Base-by-base conservation (phyloP, 2,888 invertebrate genomes). In the Drosophila emarginata region DNA sequence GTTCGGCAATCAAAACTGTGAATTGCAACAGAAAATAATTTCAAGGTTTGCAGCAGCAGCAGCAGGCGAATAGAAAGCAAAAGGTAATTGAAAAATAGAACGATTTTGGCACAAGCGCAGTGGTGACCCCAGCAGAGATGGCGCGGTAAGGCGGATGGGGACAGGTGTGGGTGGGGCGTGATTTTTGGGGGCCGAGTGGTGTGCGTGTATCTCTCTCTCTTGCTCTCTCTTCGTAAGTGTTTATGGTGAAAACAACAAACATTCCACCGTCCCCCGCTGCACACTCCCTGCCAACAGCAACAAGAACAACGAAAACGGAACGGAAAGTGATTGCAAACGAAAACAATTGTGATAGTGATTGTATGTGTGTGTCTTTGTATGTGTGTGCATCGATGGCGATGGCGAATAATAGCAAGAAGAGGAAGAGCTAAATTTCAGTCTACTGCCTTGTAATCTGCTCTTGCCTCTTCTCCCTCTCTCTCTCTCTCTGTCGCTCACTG, bases 91-190 rank as follows among this genome's bases (percentile, higher is more conserved):
- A 79, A 80, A 87, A 89, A 89, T 83, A 86, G 83, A 83, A 83
- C 84, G 76, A 88, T 84, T 84, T 84, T 88, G 88, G 84, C 84
- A 84, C 84, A 84, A 84, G 88, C 84, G 88, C 88, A 88, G 65
- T 80, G 80, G 67, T 57, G 72, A 28, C 67, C 52, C 36, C 64
- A 45, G 45, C 45, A 66, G 59, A 18, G 36, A 18, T 54, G 36
- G 36, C 45, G 21, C 21, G 45, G 45, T 45, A 45, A 45, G 45
- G 21, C 45, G 45, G 54, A 32, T 54, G 53, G 53, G 28, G 53
- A 53, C 61, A 53, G 69, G 76, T 77, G 87, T 86, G 81, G 87
- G 88, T 83, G 84, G 87, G 84, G 88, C 79, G 74, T 75, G 78
- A 80, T 78, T 83, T 53, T 86, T 75, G 78, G 70, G 86, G 83